Evolutionary conservation across 1,140 invertebrate genomes (phyloP), one percentile per base, ranked within the genome.

Genomic region (Hycleus phaleratus): DNA sequence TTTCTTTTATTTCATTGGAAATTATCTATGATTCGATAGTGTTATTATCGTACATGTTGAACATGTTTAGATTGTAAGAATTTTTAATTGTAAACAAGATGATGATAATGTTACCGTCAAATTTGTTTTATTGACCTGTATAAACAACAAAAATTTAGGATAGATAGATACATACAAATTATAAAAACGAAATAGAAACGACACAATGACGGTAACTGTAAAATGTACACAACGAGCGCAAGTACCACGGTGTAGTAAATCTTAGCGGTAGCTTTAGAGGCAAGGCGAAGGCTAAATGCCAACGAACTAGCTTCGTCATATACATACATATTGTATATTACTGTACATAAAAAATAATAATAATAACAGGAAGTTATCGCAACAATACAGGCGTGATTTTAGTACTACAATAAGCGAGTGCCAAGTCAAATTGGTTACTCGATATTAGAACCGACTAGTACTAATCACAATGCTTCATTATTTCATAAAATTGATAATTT

Each of bases 261-360:
- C 42, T 25, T 53, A 46, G 43, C 43, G 52, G 43, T 55, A 55
- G 58, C 45, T 46, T 46, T 56, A 53, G 46, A 53, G 44, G 46
- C 59, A 50, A 40, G 11, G 11, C 26, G 11, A 38, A 40, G 10
- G 38, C 24, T 51, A 26, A 18, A 42, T 24, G 42, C 25, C 40
- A 44, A 51, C 47, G 46, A 39, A 32, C 32, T 32, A 32, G 32
- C 43, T 42, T 42, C 40, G 43, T 55, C 43, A 55, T 12, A 55
- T 45, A 60, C 61, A 63, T 65, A 63, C 58, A 67, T 64, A 64
- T 49, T 67, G 65, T 67, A 68, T 68, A 68, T 68, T 68, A 68
- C 58, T 68, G 66, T 68, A 68, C 58, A 68, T 68, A 68, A 4
- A 32, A 5, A 32, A 4, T 2, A 5, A 32, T 7, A 32, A 32